A percentile compares a stretch with the other conserved stretches of the same genome.
phyloP scores from a whole-genome alignment of 2,888 invertebrate species.

The Brachypalpus laphriformis region DNA sequence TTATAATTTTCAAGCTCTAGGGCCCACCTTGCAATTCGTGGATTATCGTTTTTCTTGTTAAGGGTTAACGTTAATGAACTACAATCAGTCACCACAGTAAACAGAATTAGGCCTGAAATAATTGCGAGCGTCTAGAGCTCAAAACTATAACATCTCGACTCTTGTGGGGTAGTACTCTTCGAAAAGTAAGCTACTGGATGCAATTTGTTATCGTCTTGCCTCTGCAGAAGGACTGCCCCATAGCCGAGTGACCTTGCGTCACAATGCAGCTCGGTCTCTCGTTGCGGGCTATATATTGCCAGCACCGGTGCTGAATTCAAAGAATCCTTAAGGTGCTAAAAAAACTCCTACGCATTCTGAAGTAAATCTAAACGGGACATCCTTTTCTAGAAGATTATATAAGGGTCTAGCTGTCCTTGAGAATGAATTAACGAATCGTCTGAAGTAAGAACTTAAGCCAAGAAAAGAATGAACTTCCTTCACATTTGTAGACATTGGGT shows the following conservation, averaged over 20 bases:
- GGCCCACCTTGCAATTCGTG: constrained; percentile 78
- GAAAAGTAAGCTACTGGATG: constrained; percentile 14
- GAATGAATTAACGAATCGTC: constrained; percentile 13
- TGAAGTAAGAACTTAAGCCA: constrained; percentile 45
- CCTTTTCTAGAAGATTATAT: not conserved
- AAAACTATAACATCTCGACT: constrained; percentile 19
- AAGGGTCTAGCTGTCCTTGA: constrained; percentile 19
- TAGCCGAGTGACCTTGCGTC: constrained; percentile 76
- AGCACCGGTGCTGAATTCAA: constrained; percentile 72
- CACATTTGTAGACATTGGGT: constrained; percentile 34
- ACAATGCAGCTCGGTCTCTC: constrained; percentile 75
- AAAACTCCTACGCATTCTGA: too few relatives aligned
- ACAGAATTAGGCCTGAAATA: constrained; percentile 73
- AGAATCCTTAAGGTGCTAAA: not conserved
- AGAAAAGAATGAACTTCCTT: constrained; percentile 52
- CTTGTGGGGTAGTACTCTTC: too few relatives aligned
- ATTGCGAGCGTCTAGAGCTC: constrained; percentile 78
- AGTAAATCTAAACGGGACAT: not conserved
- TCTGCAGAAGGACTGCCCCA: constrained; percentile 76
- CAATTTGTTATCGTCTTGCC: constrained; percentile 62
- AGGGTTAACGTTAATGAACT: constrained; percentile 76
- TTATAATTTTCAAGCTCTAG: constrained; percentile 77
- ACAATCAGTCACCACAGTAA: constrained; percentile 75
- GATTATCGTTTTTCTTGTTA: constrained; percentile 75
- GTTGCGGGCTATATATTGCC: constrained; percentile 75